Percentiles rank a stretch among this genome's conserved stretches.
Conservation (phyloP, 2,113 vertebrate species). For the Epinephelus cyanopodus region DNA sequence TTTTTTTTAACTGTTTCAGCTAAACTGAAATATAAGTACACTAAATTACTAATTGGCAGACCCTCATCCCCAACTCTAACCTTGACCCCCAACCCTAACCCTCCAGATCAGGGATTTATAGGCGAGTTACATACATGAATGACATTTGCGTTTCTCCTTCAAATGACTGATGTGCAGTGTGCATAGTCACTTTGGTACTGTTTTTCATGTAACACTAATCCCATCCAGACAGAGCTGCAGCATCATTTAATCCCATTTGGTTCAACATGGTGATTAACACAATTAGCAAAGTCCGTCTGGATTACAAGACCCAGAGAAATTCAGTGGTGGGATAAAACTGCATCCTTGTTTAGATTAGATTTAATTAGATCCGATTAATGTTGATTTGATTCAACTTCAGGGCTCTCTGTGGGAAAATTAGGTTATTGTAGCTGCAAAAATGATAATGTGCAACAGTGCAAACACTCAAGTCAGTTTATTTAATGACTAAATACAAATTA, state of each 20-base stretch:
- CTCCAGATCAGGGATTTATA: not conserved
- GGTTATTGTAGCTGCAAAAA: not conserved
- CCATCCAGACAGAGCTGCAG: slow-evolving; percentile 27
- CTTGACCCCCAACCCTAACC: too few species aligned
- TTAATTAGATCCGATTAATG: slow-evolving; percentile 18
- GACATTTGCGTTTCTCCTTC: slow-evolving; percentile 2
- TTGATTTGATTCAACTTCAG: slow-evolving; percentile 1
- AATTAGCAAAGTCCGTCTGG: slow-evolving; percentile 52
- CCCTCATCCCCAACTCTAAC: too few species aligned
- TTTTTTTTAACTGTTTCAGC: not conserved
- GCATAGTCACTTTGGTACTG: slow-evolving; percentile 23
- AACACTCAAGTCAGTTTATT: not conserved
- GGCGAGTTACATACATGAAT: not conserved
- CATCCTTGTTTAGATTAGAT: slow-evolving; percentile 3
- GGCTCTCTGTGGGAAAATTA: not conserved
- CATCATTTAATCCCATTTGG: slow-evolving; percentile 57
- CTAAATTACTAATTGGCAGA: not conserved
- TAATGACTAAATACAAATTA: not conserved
- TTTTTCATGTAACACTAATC: slow-evolving; percentile 56
- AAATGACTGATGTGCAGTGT: slow-evolving; percentile 7
- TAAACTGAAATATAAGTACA: not conserved
- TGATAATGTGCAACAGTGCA: too few species aligned
- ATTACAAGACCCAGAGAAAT: slow-evolving; percentile 10
- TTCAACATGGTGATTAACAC: slow-evolving; percentile 43
- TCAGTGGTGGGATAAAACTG: not conserved